Evolutionary conservation across 2,888 invertebrate genomes (phyloP), one percentile per base, ranked within the genome.

Genomic region (Nemotelus nigrinus): DNA sequence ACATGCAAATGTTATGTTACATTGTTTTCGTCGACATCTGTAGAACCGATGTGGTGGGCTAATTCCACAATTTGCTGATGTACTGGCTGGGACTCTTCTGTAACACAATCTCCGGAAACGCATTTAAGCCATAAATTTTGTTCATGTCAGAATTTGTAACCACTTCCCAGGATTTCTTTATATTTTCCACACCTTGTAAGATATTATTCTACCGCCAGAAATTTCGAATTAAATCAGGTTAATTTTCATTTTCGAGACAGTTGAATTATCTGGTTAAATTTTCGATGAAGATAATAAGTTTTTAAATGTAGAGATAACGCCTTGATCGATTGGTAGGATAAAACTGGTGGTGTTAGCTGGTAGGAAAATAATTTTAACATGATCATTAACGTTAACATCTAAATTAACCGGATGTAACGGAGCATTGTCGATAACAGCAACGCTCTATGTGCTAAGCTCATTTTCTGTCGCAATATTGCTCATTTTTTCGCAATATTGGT

Each of bases 371-470:
- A 50, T 50, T 50, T 50, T 6, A 10, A 7, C 57, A 57, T 57
- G 7, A 57, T 57, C 57, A 57, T 57, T 57, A 57, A 10, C 10
- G 1, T 57, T 10, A 57, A 25, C 25, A 25, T 57, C 57, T 57
- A 57, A 57, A 57, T 57, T 4, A 57, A 57, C 57, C 57, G 57
- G 57, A 57, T 57, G 57, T 57, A 25, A 57, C 57, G 57, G 5
- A 57, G 2, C 7, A 57, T 57, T 57, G 57, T 57, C 57, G 57
- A 57, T 57, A 57, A 57, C 57, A 57, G 57, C 57, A 57, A 57
- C 25, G 10, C 57, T 4, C 25, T 10, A 57, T 8, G 10, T 57
- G 57, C 57, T 57, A 57, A 57, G 57, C 3, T 57, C 3, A 57
- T 57, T 57, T 57, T 57, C 25, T n/a, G n/a, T 8, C 57, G 57